Evolutionary conservation across 2,797 vertebrate genomes (phyloP), one percentile per base, ranked within the genome.

Genomic region (Enteromius thamalakanensis): DNA sequence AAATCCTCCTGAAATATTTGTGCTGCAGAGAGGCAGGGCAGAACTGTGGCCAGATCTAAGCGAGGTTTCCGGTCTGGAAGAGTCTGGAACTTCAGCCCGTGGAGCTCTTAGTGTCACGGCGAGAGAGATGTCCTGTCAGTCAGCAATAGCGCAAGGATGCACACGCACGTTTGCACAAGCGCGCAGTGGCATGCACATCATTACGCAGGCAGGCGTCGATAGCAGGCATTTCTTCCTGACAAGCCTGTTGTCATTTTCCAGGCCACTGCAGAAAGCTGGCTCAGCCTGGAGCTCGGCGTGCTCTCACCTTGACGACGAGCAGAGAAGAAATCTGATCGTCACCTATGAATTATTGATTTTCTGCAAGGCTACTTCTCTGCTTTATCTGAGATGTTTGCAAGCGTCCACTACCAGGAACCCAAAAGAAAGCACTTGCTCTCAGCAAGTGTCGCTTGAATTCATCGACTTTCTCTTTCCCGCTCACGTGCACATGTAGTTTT

Each of bases 381-480:
- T 87, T 86, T 85, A 84, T 85, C 86, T 75, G 49, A 75, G 68
- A 88, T 87, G 88, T 87, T 84, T 85, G 79, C 81, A 82, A 74
- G 60, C 68, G 6, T 82, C 55, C 69, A 67, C 79, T 72, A 76
- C 76, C 62, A 60, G 67, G 23, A 75, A 17, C 58, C 40, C 32
- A 9, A 40, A 78, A 81, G 60, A 81, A 68, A 55, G 80, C 51
- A 60, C 75, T 82, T 53, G 72, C 70, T 69, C 65, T 84, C 37
- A 76, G 53, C 77, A 80, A 78, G 81, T 69, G 92, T 94, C 93
- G 94, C 95, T 95, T 95, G 92, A 93, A 95, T 95, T 95, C 94
- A 92, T 90, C 90, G 93, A 93, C 76, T 72, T 6, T 42, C 32
- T 53, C 9, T 26, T 2, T 11, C 8, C 53, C 8, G 6, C n/a